Percentiles rank a stretch among this genome's conserved stretches.
phyloP scores from a whole-genome alignment of 2,113 vertebrate genomes.

The Coturnix japonica region DNA sequence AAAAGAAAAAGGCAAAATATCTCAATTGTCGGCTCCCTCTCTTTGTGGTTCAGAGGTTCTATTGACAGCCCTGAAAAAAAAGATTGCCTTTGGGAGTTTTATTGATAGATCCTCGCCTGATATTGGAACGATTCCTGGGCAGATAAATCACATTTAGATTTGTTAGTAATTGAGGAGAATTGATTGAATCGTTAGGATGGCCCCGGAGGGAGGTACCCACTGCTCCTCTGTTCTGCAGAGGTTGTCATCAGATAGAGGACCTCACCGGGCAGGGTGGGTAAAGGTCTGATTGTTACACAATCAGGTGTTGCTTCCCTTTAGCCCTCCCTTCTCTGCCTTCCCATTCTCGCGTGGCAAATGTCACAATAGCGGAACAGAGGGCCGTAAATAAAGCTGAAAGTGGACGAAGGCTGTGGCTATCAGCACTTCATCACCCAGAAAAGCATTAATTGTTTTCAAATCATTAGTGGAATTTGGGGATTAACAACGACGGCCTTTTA shows the following conservation, averaged over 20 bases:
- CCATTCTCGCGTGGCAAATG: not conserved
- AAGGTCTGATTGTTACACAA: conserved; percentile 78
- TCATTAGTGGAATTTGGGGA: not conserved
- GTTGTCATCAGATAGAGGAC: conserved; percentile 75
- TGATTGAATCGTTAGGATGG: conserved; percentile 88
- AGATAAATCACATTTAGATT: conserved; percentile 99
- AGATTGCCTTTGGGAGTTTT: conserved; percentile 93
- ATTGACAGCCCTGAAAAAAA: conserved; percentile 93
- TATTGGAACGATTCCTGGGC: conserved; percentile 98
- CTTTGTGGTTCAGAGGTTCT: conserved; percentile 88
- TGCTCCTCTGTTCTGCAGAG: conserved; percentile 71
- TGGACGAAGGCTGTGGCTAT: not conserved
- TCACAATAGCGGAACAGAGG: not conserved
- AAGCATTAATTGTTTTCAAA: conserved; percentile 24
- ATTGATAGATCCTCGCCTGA: conserved; percentile 92
- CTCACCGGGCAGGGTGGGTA: conserved; percentile 58
- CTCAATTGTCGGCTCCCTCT: conserved; percentile 87
- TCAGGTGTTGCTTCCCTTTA: conserved; percentile 59
- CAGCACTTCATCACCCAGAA: not conserved
- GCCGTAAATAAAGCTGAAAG: conserved; percentile 37
- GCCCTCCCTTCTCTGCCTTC: not conserved
- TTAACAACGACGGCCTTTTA: not conserved
- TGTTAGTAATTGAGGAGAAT: conserved; percentile 99
- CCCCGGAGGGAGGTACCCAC: conserved; percentile 78
- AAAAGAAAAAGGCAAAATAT: conserved; percentile 83